Percentiles rank a stretch among this genome's conserved stretches.
Evolutionary conservation across 2,113 vertebrate genomes (phyloP).

Genomic region (Bolborhynchus lineola): DNA sequence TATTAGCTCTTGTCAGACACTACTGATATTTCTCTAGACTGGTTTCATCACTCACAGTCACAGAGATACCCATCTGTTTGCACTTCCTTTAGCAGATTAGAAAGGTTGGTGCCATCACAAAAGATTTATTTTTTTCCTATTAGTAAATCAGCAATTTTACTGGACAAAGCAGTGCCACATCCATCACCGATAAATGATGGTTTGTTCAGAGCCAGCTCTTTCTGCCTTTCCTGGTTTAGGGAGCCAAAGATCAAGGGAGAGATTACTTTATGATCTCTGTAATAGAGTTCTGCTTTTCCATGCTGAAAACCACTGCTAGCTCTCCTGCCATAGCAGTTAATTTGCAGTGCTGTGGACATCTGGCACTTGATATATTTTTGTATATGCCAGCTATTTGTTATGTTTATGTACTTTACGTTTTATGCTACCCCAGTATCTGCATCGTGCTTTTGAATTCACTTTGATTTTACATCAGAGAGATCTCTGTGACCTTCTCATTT

Average conservation of each 20-base stretch:
- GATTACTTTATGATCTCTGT: constrained; percentile 44
- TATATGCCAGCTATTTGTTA: neutral
- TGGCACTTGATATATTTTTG: neutral
- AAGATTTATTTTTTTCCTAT: constrained; percentile 49
- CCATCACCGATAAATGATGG: neutral
- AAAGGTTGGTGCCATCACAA: constrained; percentile 31
- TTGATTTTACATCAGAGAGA: constrained; percentile 47
- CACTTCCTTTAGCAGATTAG: constrained; percentile 24
- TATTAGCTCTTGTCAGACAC: neutral
- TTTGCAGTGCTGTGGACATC: constrained; percentile 15
- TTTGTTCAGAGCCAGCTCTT: neutral
- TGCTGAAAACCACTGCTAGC: neutral
- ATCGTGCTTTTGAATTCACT: neutral
- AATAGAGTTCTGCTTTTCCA: constrained; percentile 11
- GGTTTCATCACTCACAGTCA: constrained; percentile 40
- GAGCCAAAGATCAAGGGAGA: constrained; percentile 9
- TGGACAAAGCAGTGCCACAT: constrained; percentile 36
- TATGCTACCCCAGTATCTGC: neutral
- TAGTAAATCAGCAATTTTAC: constrained; percentile 57
- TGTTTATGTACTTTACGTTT: neutral
- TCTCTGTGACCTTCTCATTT: constrained; percentile 31
- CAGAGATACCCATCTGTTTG: constrained; percentile 49
- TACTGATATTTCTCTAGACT: neutral
- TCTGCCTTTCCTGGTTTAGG: constrained; percentile 15
- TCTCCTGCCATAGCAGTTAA: constrained; percentile 32